Evolutionary conservation across 2,888 invertebrate genomes (phyloP), one percentile per base, ranked within the genome.

Genomic region (Formica aserva): DNA sequence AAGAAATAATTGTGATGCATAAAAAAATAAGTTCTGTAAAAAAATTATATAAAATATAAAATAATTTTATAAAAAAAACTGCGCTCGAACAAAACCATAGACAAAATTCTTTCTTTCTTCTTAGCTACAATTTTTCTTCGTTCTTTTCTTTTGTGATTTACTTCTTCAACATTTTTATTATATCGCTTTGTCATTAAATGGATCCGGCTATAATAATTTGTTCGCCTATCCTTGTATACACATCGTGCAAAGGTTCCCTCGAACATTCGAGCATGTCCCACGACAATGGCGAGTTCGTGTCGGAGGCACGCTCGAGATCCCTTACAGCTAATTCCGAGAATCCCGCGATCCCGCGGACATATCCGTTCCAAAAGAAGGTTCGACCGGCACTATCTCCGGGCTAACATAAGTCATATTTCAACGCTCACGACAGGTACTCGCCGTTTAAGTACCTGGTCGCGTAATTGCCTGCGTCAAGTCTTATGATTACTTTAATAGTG

Each of bases 401-500:
- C 38, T 67, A 65, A 1, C 26, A 26, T 26, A 26, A 77, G 66
- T 82, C 72, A 55, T 82, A 83, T 63, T 75, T 77, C 66, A 63
- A 11, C 22, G 62, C 62, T 48, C 22, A 48, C 69, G 84, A 65
- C 85, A 87, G 87, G 76, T 87, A 84, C 26, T 71, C 57, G 63
- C 52, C 48, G 74, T 71, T 78, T 60, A 81, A 81, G 86, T 80
- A 82, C 65, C 82, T 74, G 82, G 29, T 65, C 69, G 45, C 63
- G n/a, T 75, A 75, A 78, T 66, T 82, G 66, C 82, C 38, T 38
- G 62, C 11, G 60, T 69, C 72, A 35, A 57, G 41, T 78, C 78
- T 78, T 67, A 55, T 62, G 67, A 77, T 77, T 71, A 78, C 78
- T 60, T 57, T 71, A 78, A 78, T 71, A 32, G 78, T 60, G 32